Base-by-base conservation (phyloP, 2,113 vertebrate species). In the Diphyllodes magnificus region DNA sequence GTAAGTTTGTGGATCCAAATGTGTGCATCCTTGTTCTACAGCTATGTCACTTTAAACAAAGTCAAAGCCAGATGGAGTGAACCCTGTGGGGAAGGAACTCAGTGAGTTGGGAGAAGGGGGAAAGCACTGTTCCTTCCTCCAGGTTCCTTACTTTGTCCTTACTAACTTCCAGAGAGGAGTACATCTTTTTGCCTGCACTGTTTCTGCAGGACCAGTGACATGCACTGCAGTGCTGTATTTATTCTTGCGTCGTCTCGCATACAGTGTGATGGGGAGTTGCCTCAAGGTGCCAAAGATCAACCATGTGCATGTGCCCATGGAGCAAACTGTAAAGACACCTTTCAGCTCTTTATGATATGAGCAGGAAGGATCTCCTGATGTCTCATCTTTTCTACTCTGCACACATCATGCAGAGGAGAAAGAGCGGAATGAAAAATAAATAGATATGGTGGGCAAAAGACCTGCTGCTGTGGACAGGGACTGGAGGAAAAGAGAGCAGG, bases 351-450 rank as follows among this genome's bases (percentile, higher is more conserved):
- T 33, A 11, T 44, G 28, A 28, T 24, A 25, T 1, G 3, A 83
- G n/a, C 35, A 25, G 11, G 24, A 70, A 42, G 15, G 31, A 66
- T 49, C 31, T 45, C 31, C 16, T 73, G 23, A n/a, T 56, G 10
- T 72, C 30, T 78, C 28, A 33, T 10, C 10, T 68, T 71, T 85
- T 65, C 60, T 82, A 6, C 15, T 69, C 37, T 53, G 28, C 20
- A 40, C 0, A 0, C 10, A 20, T 57, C 19, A 17, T 53, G 33
- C 22, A n/a, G 28, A 57, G n/a, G 24, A 69, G 40, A 27, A 70
- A 23, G 28, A 82, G 2, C 11, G 11, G 18, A 86, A 27, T 88
- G 54, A 54, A 86, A 75, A 80, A 27, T 37, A 40, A 30, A 5
- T 9, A 61, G 25, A 7, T 33, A 25, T 37, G 45, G 3, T 6